Conservation (phyloP, 2,888 invertebrate genomes). For the Pollenia griseotomentosa region DNA sequence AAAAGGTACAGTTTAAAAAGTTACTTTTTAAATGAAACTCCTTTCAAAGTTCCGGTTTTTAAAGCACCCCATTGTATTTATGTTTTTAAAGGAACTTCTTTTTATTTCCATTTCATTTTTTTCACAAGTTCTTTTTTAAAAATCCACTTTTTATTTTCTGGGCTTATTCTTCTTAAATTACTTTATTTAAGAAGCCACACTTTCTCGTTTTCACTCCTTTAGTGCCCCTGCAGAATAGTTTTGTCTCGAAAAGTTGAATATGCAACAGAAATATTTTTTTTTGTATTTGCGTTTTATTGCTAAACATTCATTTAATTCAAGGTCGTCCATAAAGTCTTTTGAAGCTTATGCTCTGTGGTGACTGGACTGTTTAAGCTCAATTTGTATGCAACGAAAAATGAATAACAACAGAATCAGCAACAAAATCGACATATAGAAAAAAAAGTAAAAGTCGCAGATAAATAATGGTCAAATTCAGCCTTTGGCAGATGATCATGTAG, state of each 20-base stretch:
- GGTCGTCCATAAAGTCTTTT: conserved; percentile 64
- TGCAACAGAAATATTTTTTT: conserved; percentile 50
- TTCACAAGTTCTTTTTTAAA: too few relatives aligned
- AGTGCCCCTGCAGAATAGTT: not conserved
- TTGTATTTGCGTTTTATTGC: conserved; percentile 45
- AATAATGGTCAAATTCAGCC: conserved; percentile 68
- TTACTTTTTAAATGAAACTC: not conserved
- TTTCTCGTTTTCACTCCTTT: not conserved
- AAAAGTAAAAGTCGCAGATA: conserved; percentile 63
- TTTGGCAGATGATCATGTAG: conserved; percentile 60
- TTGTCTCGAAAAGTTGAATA: conserved; percentile 37
- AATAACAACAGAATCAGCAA: conserved; percentile 32
- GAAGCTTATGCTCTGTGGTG: conserved; percentile 54
- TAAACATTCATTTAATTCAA: conserved; percentile 71
- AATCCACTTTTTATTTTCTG: too few relatives aligned
- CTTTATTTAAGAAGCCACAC: not conserved
- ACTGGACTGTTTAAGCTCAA: conserved; percentile 70
- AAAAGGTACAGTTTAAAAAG: not conserved
- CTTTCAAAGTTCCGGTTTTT: too few relatives aligned
- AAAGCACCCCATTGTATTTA: too few relatives aligned
- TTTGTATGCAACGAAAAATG: conserved; percentile 63
- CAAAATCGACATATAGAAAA: conserved; percentile 51
- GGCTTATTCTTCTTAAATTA: too few relatives aligned
- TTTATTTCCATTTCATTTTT: too few relatives aligned
- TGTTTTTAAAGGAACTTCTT: too few relatives aligned